Evolutionary conservation across 2,888 invertebrate genomes (phyloP).

Genomic region (Microctonus hyperodae): DNA sequence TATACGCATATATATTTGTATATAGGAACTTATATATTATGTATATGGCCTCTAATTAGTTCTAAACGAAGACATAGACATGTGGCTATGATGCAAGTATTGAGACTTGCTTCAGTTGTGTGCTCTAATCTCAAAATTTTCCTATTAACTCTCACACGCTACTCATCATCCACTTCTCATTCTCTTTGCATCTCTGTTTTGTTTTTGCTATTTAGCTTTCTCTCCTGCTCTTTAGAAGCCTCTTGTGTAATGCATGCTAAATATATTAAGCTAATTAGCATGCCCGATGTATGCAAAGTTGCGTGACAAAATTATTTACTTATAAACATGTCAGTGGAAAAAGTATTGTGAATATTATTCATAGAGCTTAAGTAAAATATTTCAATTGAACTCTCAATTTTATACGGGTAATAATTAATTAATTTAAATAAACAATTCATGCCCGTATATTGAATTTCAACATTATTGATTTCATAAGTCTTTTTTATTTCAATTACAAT

Average conservation of each 20-base stretch:
- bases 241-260: conserved; percentile 56
- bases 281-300: conserved; percentile 44
- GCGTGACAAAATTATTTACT: background rate
- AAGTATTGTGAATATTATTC: background rate
- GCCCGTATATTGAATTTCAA: too few relatives aligned
- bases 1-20: background rate
- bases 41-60: conserved; percentile 38
- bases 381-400: too few relatives aligned
- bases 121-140: conserved; percentile 47
- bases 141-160: conserved; percentile 44
- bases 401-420: too few relatives aligned
- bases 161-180: conserved; percentile 34
- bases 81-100: conserved; percentile 37
- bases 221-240: conserved; percentile 6
- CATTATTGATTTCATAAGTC: too few relatives aligned
- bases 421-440: background rate
- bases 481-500: too few relatives aligned
- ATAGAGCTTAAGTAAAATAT: background rate
- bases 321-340: background rate
- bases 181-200: conserved; percentile 38
- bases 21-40: background rate
- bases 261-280: conserved; percentile 55
- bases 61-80: conserved; percentile 34
- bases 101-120: conserved; percentile 46
- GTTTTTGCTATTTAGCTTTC: conserved; percentile 37